Percentiles rank a stretch among this genome's conserved stretches.
phyloP scores from a whole-genome alignment of 1,140 invertebrate species.

The Nylanderia fulva region DNA sequence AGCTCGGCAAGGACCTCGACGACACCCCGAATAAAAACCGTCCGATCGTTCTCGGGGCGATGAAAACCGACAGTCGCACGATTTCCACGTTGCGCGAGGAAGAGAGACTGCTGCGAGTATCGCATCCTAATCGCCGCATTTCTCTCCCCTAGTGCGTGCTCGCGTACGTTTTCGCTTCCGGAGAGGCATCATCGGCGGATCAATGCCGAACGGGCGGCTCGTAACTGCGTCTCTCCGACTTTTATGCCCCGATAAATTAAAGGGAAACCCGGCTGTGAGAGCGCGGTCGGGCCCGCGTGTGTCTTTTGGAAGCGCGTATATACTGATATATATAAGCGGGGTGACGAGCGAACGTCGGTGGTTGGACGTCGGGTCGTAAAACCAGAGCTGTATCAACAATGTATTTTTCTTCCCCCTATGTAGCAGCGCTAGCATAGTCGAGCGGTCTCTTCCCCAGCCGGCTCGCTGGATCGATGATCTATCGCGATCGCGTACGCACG shows the following conservation, averaged over 20 bases:
- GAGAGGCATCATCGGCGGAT: constrained; percentile 42
- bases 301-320: constrained; percentile 55
- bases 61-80: constrained; percentile 11
- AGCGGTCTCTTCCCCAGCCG: no score
- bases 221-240: constrained; percentile 40
- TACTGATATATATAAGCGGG: no score
- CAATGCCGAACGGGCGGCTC: constrained; percentile 41
- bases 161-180: constrained; percentile 26
- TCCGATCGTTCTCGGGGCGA: constrained; percentile 8
- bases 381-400: constrained; percentile 56
- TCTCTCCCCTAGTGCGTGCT: constrained; percentile 10
- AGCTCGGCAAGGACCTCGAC: background rate
- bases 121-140: constrained; percentile 42
- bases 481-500: constrained; percentile 47
- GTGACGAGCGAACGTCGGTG: constrained; percentile 33
- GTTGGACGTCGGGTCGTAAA: constrained; percentile 61
- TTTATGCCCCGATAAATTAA: constrained; percentile 73
- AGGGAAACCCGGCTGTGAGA: constrained; percentile 51
- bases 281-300: constrained; percentile 48
- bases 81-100: constrained; percentile 21
- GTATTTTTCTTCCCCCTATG: constrained; percentile 29
- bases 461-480: constrained; percentile 64
- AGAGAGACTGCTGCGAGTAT: constrained; percentile 33
- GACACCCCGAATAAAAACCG: constrained; percentile 20
- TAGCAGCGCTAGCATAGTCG: no score